These are phyloP conservation scores for Dicyrtoma fusca DNA, from an alignment of 2,888 invertebrate species.

Conservation along the genomic window DNA sequence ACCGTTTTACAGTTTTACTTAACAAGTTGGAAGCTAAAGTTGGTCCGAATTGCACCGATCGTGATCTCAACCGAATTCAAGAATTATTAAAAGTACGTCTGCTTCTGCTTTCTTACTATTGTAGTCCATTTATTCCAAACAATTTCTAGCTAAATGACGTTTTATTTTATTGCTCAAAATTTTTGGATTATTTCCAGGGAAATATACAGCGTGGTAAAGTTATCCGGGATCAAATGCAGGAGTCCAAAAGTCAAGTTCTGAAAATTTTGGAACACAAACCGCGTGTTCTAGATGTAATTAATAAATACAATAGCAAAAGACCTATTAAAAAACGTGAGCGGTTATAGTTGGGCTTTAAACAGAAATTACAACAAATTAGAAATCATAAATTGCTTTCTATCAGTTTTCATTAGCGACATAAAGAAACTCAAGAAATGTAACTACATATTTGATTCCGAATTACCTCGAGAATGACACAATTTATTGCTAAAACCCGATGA, in stretches of 20 bases:
- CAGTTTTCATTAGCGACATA: too few relatives aligned
- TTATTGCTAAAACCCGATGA: too few relatives aligned
- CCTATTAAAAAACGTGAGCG: constrained; percentile 86
- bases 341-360: constrained; percentile 42
- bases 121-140: neutral
- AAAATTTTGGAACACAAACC: constrained; percentile 90
- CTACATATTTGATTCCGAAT: too few relatives aligned
- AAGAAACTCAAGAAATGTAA: too few relatives aligned
- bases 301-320: constrained; percentile 87
- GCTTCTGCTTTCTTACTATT: too few relatives aligned
- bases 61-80: constrained; percentile 56
- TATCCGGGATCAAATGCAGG: constrained; percentile 86
- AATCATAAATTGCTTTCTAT: too few relatives aligned
- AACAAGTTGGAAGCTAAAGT: constrained; percentile 50
- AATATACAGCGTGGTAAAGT: constrained; percentile 93
- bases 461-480: too few relatives aligned
- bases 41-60: constrained; percentile 51
- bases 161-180: constrained; percentile 27
- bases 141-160: too few relatives aligned
- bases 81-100: constrained; percentile 56
- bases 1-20: constrained; percentile 45
- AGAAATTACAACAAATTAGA: too few relatives aligned
- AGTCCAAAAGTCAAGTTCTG: constrained; percentile 83
- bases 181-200: constrained; percentile 67
- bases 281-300: constrained; percentile 85